Conservation (phyloP, 2,888 invertebrate species). For the Synanthedon myopaeformis region DNA sequence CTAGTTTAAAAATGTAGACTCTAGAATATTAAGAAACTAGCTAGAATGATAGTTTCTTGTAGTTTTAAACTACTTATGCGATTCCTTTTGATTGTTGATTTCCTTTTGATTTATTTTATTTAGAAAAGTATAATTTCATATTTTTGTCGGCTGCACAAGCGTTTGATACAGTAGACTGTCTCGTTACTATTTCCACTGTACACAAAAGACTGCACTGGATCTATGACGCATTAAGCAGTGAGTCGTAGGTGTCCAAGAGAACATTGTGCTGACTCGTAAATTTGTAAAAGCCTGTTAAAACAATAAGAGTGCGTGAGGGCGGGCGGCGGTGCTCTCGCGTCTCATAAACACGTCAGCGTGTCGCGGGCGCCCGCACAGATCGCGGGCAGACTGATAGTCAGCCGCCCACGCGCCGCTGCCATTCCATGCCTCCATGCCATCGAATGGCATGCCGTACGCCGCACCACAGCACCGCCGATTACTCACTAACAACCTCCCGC, state of each 20-base stretch:
- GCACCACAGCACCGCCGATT: constrained; percentile 5
- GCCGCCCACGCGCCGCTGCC: constrained; percentile 31
- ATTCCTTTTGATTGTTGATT: too few relatives aligned
- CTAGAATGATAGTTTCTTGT: too few relatives aligned
- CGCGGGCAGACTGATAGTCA: constrained; percentile 42
- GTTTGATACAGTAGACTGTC: too few relatives aligned
- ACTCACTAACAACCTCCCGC: not conserved
- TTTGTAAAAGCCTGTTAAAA: constrained; percentile 50
- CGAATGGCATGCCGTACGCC: constrained; percentile 5
- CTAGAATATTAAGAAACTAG: too few relatives aligned
- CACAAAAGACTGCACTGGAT: too few relatives aligned
- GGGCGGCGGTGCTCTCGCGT: constrained; percentile 38
- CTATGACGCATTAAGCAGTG: too few relatives aligned
- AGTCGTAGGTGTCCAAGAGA: not conserved
- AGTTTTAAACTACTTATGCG: too few relatives aligned
- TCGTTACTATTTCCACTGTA: too few relatives aligned
- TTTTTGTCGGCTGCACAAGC: too few relatives aligned
- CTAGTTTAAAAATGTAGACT: too few relatives aligned
- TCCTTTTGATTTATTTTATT: too few relatives aligned
- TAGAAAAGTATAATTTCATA: too few relatives aligned
- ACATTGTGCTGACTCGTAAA: constrained; percentile 36
- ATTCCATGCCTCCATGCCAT: not conserved
- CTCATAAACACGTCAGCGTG: constrained; percentile 59
- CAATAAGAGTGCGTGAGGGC: constrained; percentile 58
- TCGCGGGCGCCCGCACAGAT: constrained; percentile 51